phyloP scores from a whole-genome alignment of 2,888 invertebrate species.

The Apocheima hispidaria region DNA sequence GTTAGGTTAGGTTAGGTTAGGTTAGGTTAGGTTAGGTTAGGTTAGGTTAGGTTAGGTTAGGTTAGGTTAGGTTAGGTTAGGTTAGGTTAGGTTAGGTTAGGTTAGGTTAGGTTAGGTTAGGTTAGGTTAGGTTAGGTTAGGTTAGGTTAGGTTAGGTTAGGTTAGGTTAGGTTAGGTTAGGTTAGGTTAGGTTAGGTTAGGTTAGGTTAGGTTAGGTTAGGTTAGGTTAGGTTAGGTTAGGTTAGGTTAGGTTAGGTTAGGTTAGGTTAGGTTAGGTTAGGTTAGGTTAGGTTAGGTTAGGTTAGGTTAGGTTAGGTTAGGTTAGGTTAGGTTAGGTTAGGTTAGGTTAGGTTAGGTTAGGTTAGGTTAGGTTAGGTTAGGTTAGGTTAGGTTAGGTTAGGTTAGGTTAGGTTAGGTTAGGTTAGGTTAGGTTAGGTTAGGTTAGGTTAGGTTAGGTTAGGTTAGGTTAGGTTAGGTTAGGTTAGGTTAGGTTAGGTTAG shows the following conservation, averaged over 20 bases:
- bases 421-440: constrained; percentile 39
- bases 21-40: constrained; percentile 46
- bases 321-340: constrained; percentile 13
- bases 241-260: constrained; percentile 13
- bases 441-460: constrained; percentile 37
- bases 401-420: constrained; percentile 38
- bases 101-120: constrained; percentile 40
- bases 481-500: constrained; percentile 26
- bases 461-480: constrained; percentile 23
- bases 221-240: constrained; percentile 12
- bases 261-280: constrained; percentile 17
- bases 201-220: constrained; percentile 24
- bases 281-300: constrained; percentile 16
- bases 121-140: constrained; percentile 28
- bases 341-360: constrained; percentile 18
- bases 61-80: constrained; percentile 43
- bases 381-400: constrained; percentile 22
- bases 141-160: constrained; percentile 29
- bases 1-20: constrained; percentile 43
- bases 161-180: constrained; percentile 40
- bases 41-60: constrained; percentile 38
- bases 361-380: constrained; percentile 18
- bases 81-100: constrained; percentile 36
- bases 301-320: constrained; percentile 13
- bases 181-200: constrained; percentile 25